A percentile compares a stretch with the other conserved stretches of the same genome.
Evolutionary conservation across 1,140 invertebrate genomes (phyloP).

Genomic region (Drosophila dunni): DNA sequence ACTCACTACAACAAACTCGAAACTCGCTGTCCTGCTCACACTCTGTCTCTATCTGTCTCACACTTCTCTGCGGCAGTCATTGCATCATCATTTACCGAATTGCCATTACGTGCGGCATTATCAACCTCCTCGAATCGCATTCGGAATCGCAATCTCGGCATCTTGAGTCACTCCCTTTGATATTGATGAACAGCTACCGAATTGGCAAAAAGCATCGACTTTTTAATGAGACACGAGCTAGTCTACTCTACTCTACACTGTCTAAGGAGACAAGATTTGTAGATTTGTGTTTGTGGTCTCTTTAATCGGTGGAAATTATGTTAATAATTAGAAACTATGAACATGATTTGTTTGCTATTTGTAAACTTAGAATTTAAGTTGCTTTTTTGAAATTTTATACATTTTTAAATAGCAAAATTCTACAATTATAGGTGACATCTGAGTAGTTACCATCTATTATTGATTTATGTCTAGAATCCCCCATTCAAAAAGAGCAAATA

Average conservation of each 20-base stretch:
- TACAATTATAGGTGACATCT: too few relatives aligned
- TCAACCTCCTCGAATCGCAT: slow-evolving; percentile 45
- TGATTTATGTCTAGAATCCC: too few relatives aligned
- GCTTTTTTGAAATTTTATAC: too few relatives aligned
- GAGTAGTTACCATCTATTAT: too few relatives aligned
- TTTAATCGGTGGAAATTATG: too few relatives aligned
- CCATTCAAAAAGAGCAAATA: too few relatives aligned
- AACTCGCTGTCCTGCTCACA: neutral
- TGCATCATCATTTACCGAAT: slow-evolving; percentile 74
- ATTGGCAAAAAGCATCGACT: slow-evolving; percentile 5
- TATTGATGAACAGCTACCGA: slow-evolving; percentile 60
- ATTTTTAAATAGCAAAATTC: too few relatives aligned
- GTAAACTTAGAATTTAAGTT: too few relatives aligned
- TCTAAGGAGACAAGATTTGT: too few relatives aligned
- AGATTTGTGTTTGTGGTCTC: too few relatives aligned
- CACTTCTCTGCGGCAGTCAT: slow-evolving; percentile 33
- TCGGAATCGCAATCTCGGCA: slow-evolving; percentile 58
- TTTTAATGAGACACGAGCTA: slow-evolving; percentile 59
- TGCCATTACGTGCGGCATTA: slow-evolving; percentile 78
- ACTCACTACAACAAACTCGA: slow-evolving; percentile 15
- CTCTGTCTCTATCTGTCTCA: neutral
- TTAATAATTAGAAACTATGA: too few relatives aligned
- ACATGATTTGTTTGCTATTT: neutral
- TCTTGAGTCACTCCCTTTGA: slow-evolving; percentile 39
- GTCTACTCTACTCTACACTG: slow-evolving; percentile 22